phyloP scores from a whole-genome alignment of 2,888 invertebrate genomes.

The Tiphia femorata region DNA sequence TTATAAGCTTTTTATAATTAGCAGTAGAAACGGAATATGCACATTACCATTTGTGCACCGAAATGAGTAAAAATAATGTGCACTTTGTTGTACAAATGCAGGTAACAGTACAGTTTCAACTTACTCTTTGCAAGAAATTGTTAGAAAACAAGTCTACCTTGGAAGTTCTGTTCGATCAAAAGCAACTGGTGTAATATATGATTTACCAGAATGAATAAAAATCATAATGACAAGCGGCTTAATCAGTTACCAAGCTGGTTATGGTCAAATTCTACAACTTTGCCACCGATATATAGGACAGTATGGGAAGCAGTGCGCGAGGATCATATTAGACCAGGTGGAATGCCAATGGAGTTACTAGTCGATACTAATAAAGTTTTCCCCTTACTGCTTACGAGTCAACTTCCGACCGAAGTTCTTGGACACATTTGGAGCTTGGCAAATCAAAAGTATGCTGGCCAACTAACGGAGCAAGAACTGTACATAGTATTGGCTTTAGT shows the following conservation, averaged over 20 bases:
- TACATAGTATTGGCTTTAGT: slow-evolving; percentile 70
- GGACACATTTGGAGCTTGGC: slow-evolving; percentile 70
- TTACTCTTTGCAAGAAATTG: too few relatives aligned
- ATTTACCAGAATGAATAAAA: slow-evolving; percentile 45
- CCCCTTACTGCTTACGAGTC: slow-evolving; percentile 69
- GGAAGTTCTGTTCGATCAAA: too few relatives aligned
- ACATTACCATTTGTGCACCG: too few relatives aligned
- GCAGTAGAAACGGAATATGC: too few relatives aligned
- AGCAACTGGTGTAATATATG: not conserved
- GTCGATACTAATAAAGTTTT: slow-evolving; percentile 69
- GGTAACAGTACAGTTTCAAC: too few relatives aligned
- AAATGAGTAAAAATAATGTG: too few relatives aligned
- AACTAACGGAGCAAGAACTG: slow-evolving; percentile 69
- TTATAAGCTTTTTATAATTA: too few relatives aligned
- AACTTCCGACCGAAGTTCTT: slow-evolving; percentile 68
- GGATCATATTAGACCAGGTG: slow-evolving; percentile 49
- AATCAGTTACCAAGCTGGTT: slow-evolving; percentile 67
- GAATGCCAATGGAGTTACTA: slow-evolving; percentile 54
- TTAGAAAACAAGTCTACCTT: too few relatives aligned
- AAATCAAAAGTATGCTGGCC: slow-evolving; percentile 69
- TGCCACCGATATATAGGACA: slow-evolving; percentile 67
- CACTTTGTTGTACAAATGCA: too few relatives aligned
- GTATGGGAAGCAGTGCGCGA: slow-evolving; percentile 69
- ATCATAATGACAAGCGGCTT: slow-evolving; percentile 57
- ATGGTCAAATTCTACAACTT: slow-evolving; percentile 63